Base-by-base conservation (phyloP, 2,797 vertebrate species). In the Phalanger gymnotis region DNA sequence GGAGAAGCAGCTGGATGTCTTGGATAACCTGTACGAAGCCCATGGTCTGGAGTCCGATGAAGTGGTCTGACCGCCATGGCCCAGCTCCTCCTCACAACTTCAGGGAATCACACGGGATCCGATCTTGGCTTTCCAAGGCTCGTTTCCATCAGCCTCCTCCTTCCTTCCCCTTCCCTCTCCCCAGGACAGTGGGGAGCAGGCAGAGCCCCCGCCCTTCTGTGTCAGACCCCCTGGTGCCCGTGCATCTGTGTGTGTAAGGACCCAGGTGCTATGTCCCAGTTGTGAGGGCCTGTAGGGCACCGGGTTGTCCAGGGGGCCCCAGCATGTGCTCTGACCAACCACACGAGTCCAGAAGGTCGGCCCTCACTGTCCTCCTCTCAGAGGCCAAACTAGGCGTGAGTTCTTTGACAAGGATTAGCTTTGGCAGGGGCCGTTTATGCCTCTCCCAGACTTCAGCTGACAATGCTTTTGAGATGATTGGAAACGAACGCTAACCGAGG, bases 31-130 rank as follows among this genome's bases (percentile, higher is more conserved):
- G 90, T 99, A 99, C 34, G 99, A 99, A 97, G 98, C 99, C 95
- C 99, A 99, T 94, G 99, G 99, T 97, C 99, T 99, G 98, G 99
- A 99, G 97, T 99, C 99, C 0, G 99, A 99, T 13, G 99, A 99
- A 98, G 99, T 99, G 96, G 99, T 99, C 98, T 99, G 99, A 99
- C 54, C 12, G 51, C 96, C 95, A 91, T 93, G 91, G 96, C 95
- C 96, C 93, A 1, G 1, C 66, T 0, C 96, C 92, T 40, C 96
- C 96, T 98, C 96, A 91, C 96, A 97, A 97, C 98, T 98, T 98
- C 98, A 98, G 98, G 98, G 98, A 98, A 98, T 97, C 87, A 94
- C 92, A 97, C 97, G 98, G 90, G 98, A 98, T 96, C 94, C 96
- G 95, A 97, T 96, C 95, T 97, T 97, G 90, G 93, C 92, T 96